These are phyloP conservation scores for Probosciger aterrimus DNA, from an alignment of 2,113 vertebrate species.

Conservation along the genomic window DNA sequence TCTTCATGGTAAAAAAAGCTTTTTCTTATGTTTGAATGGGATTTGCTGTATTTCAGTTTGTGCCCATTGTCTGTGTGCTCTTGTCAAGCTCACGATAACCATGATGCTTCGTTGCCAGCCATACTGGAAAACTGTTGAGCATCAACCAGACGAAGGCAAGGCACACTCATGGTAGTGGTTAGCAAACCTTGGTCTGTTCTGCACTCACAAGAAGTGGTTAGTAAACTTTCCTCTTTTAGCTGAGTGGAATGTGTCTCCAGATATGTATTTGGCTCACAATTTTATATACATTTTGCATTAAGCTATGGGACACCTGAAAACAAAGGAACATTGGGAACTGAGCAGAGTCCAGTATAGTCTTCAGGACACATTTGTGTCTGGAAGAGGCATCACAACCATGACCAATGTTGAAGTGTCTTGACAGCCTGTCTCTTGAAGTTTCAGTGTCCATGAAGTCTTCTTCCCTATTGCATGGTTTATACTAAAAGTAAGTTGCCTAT, in stretches of 20 bases:
- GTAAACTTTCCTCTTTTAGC: background rate
- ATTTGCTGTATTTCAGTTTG: background rate
- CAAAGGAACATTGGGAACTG: fast-evolving
- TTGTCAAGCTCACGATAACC: background rate
- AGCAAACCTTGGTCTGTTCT: background rate
- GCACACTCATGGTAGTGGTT: background rate
- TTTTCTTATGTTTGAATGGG: background rate
- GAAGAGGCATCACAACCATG: background rate
- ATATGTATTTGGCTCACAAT: background rate
- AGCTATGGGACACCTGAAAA: background rate
- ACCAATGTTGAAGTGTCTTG: background rate
- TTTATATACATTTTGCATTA: background rate
- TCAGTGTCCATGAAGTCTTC: fast-evolving
- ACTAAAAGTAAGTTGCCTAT: background rate
- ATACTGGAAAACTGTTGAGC: background rate
- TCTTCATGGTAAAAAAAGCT: background rate
- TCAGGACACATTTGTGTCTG: background rate
- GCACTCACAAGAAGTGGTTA: background rate
- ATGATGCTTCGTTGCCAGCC: background rate
- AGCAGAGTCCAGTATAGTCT: background rate
- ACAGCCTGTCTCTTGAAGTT: background rate
- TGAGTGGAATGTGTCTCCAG: background rate
- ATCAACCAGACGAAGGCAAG: background rate
- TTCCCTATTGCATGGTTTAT: background rate
- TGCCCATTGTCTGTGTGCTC: background rate